Evolutionary conservation across 2,888 invertebrate species (phyloP).

Genomic region (Oligia strigilis): DNA sequence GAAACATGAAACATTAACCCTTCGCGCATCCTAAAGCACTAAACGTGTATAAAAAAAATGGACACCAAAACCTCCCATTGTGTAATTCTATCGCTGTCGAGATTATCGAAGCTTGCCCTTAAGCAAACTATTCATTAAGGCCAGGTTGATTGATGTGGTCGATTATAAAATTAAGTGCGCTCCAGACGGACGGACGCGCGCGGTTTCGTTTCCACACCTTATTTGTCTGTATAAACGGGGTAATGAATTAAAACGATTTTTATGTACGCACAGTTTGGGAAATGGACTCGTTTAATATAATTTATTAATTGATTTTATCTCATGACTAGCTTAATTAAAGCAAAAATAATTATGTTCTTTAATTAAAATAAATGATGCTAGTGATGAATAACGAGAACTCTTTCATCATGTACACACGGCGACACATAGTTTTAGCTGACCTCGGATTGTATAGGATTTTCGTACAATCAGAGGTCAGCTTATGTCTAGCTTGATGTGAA

Average conservation of each 20-base stretch:
- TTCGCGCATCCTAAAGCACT: slow-evolving; percentile 60
- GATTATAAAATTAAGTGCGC: slow-evolving; percentile 78
- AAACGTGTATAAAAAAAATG: slow-evolving; percentile 66
- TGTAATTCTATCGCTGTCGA: slow-evolving; percentile 79
- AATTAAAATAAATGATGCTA: background rate
- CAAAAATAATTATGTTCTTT: slow-evolving; percentile 9
- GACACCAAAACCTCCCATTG: slow-evolving; percentile 73
- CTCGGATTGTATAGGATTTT: background rate
- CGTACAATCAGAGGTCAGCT: background rate
- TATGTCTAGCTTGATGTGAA: background rate
- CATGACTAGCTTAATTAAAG: slow-evolving; percentile 29
- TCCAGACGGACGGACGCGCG: slow-evolving; percentile 59
- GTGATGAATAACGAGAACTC: background rate
- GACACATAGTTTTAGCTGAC: background rate
- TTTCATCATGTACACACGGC: background rate
- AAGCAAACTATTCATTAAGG: slow-evolving; percentile 84
- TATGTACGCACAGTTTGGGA: slow-evolving; percentile 27
- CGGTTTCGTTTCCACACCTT: slow-evolving; percentile 65
- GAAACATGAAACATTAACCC: slow-evolving; percentile 62
- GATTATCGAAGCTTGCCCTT: slow-evolving; percentile 83
- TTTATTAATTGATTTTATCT: slow-evolving; percentile 33
- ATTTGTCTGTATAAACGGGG: slow-evolving; percentile 64
- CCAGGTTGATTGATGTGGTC: slow-evolving; percentile 81
- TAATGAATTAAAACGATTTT: slow-evolving; percentile 62
- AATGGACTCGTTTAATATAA: slow-evolving; percentile 24